phyloP scores from a whole-genome alignment of 1,140 invertebrate genomes.

The Varroa destructor region DNA sequence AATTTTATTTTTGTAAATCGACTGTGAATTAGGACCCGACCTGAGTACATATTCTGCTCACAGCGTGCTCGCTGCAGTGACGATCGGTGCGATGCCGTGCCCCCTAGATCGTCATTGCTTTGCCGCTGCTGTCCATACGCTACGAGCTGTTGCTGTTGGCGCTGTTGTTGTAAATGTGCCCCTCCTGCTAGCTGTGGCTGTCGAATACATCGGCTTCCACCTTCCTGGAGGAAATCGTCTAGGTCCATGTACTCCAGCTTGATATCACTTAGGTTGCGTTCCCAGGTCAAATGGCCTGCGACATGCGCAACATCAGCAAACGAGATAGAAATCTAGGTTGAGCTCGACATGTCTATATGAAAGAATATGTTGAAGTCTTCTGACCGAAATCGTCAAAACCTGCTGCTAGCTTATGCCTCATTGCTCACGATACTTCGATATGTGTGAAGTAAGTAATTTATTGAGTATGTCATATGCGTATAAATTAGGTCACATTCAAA shows the following conservation, averaged over 20 bases:
- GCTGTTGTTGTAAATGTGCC: constrained; percentile 20
- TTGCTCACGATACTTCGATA: too few species aligned
- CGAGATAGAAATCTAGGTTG: background rate
- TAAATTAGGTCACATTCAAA: too few species aligned
- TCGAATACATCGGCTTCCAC: constrained; percentile 50
- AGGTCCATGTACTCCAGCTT: constrained; percentile 89
- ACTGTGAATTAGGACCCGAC: background rate
- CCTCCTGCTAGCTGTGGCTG: background rate
- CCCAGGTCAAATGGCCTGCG: constrained; percentile 48
- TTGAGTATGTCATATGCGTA: too few species aligned
- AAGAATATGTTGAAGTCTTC: too few species aligned
- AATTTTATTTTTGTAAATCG: too few species aligned
- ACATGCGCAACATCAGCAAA: background rate
- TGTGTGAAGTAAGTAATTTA: too few species aligned
- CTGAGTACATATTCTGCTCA: too few species aligned
- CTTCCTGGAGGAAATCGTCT: constrained; percentile 87
- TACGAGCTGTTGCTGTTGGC: background rate
- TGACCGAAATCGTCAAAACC: too few species aligned
- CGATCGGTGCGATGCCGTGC: too few species aligned
- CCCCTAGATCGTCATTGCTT: constrained; percentile 16
- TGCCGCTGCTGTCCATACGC: background rate
- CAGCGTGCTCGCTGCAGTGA: too few species aligned
- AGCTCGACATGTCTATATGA: too few species aligned
- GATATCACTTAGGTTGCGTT: constrained; percentile 77
- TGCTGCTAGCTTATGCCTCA: too few species aligned